phyloP scores from a whole-genome alignment of 2,888 invertebrate genomes.

The Torymus texanus region DNA sequence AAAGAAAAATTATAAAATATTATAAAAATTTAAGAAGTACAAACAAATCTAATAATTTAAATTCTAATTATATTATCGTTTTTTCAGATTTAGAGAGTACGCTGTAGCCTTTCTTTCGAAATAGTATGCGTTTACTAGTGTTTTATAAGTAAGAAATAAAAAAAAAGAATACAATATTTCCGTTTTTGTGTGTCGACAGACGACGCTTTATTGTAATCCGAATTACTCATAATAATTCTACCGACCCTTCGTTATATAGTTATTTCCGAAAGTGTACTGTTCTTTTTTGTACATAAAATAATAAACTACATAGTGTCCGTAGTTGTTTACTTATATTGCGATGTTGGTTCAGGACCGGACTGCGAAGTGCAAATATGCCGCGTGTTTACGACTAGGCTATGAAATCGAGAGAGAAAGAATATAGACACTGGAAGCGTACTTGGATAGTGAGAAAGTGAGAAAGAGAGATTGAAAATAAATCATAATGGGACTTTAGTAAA shows the following conservation, averaged over 20 bases:
- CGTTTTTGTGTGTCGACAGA: slow-evolving; percentile 7
- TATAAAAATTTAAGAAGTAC: no score
- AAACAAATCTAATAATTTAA: no score
- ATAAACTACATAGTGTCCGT: slow-evolving; percentile 9
- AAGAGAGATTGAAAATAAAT: no score
- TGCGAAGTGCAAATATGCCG: slow-evolving; percentile 35
- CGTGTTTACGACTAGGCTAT: slow-evolving; percentile 39
- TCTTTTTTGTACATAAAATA: slow-evolving; percentile 36
- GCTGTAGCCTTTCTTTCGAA: not conserved
- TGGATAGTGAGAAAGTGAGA: not conserved
- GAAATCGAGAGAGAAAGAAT: slow-evolving; percentile 20
- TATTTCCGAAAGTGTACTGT: slow-evolving; percentile 19
- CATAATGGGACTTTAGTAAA: not conserved
- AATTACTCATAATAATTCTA: slow-evolving; percentile 2
- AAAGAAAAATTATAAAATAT: no score
- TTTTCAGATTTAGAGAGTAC: no score
- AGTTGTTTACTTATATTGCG: slow-evolving; percentile 18
- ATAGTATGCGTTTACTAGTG: slow-evolving; percentile 10
- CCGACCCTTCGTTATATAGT: slow-evolving; percentile 5
- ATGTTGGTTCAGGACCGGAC: slow-evolving; percentile 37
- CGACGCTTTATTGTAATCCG: not conserved
- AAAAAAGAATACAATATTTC: not conserved
- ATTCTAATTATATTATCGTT: no score
- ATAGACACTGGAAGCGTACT: slow-evolving; percentile 31
- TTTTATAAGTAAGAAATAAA: slow-evolving; percentile 16